Evolutionary conservation across 1,140 invertebrate genomes (phyloP), one percentile per base, ranked within the genome.

Genomic region (Ips typographus): DNA sequence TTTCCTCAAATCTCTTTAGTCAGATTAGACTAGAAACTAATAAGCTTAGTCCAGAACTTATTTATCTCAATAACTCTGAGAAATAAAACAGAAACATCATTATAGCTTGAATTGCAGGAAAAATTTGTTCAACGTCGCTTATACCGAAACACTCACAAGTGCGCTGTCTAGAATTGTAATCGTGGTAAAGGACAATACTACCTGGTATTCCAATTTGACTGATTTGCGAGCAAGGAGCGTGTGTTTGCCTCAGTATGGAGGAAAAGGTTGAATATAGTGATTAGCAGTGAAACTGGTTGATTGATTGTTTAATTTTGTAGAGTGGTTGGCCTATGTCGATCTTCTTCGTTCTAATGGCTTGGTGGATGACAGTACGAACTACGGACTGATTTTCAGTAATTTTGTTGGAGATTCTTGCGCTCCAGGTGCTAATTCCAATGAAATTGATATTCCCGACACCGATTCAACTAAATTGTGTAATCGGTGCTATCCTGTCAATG

Each of bases 171-270:
- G 82, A 1, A 81, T 87, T 0, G 80, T 88, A 0, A 87, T 90
- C 0, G 83, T 90, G 1, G 80, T 92, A n/a, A 81, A 73, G 72
- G 80, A 77, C 7, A 71, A 79, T 22, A 72, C 77, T 40, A 78
- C 81, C 36, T 82, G 61, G 51, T 67, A 89, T 41, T 84, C 79
- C 0, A 79, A 79, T n/a, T 84, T 89, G 66, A 78, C 83, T 68
- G 85, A 87, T 47, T 55, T 55, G 8, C 40, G 40, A 51, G 81
- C 80, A 4, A 85, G 81, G 71, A 85, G 79, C 40, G 87, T 87
- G 1, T 93, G 91, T 77, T 85, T 89, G 77, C 85, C 87, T 0
- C 84, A 87, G 72, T 89, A 82, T 71, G 84, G 85, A 1, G 87
- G 86, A 22, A 84, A 88, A 59, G 83, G 85, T 86, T 74, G 79